phyloP scores from a whole-genome alignment of 2,113 vertebrate genomes.

The Pholis gunnellus region DNA sequence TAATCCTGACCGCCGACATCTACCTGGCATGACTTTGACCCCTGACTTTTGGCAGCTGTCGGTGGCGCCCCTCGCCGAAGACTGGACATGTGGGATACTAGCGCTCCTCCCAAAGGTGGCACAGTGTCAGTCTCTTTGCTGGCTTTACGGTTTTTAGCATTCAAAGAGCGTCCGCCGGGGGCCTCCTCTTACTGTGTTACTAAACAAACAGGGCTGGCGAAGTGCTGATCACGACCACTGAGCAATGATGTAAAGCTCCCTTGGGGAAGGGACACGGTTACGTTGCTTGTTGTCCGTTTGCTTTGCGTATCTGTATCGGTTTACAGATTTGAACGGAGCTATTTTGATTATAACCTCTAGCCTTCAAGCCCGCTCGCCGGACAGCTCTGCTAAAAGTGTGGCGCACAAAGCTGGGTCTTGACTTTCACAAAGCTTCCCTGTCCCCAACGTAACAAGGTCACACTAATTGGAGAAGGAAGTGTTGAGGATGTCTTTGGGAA shows the following conservation, averaged over 20 bases:
- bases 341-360: conserved; percentile 76
- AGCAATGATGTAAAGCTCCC: conserved; percentile 62
- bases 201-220: conserved; percentile 72
- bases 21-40: conserved; percentile 74
- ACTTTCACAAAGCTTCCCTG: conserved; percentile 65
- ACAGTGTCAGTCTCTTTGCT: conserved; percentile 62
- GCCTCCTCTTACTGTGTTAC: conserved; percentile 70
- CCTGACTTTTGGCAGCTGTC: conserved; percentile 77
- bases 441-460: conserved; percentile 77
- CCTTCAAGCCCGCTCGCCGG: conserved; percentile 43
- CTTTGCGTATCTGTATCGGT: conserved; percentile 65
- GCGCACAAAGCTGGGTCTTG: conserved; percentile 49
- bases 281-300: conserved; percentile 63
- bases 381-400: conserved; percentile 48
- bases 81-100: conserved; percentile 40
- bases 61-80: conserved; percentile 43
- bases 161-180: conserved; percentile 69
- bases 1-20: conserved; percentile 49
- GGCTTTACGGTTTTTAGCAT: conserved; percentile 74
- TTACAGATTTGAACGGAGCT: conserved; percentile 72
- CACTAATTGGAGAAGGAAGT: conserved; percentile 84
- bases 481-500: conserved; percentile 76
- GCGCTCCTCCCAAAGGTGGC: conserved; percentile 54
- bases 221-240: conserved; percentile 58
- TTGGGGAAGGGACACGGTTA: conserved; percentile 38